A percentile compares a stretch with the other conserved stretches of the same genome.
Conservation (phyloP, 2,888 invertebrate species). For the Boloria euphrosyne region DNA sequence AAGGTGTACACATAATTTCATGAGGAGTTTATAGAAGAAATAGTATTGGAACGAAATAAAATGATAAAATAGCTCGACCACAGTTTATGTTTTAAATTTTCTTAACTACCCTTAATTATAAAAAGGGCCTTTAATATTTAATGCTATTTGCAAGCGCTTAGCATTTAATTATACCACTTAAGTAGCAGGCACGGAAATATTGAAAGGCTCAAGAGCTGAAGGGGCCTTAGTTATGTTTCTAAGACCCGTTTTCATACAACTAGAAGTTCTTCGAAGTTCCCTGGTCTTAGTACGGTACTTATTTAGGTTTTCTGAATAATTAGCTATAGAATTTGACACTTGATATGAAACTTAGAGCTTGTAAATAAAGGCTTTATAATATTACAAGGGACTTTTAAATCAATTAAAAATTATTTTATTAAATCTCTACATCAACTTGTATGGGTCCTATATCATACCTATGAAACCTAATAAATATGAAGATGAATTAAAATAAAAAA, state of each 20-base stretch:
- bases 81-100: constrained; percentile 19
- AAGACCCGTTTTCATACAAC: constrained; percentile 38
- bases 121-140: constrained; percentile 38
- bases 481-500: too few species aligned
- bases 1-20: too few species aligned
- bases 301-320: constrained; percentile 34
- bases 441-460: too few species aligned
- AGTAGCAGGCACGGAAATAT: constrained; percentile 45
- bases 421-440: too few species aligned
- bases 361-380: background rate
- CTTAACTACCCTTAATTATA: constrained; percentile 31
- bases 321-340: constrained; percentile 34
- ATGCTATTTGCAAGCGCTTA: constrained; percentile 54
- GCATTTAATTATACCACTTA: constrained; percentile 70
- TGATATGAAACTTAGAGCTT: constrained; percentile 27
- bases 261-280: constrained; percentile 32
- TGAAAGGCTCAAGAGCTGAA: constrained; percentile 39
- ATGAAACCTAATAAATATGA: too few species aligned
- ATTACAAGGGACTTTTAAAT: background rate
- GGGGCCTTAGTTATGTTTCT: constrained; percentile 31
- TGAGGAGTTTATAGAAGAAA: too few species aligned
- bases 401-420: too few species aligned
- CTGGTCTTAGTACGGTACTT: constrained; percentile 22
- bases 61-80: constrained; percentile 2
- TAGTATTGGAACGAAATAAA: background rate